Conservation (phyloP, 2,113 vertebrate genomes). For the Perca schrenkii region DNA sequence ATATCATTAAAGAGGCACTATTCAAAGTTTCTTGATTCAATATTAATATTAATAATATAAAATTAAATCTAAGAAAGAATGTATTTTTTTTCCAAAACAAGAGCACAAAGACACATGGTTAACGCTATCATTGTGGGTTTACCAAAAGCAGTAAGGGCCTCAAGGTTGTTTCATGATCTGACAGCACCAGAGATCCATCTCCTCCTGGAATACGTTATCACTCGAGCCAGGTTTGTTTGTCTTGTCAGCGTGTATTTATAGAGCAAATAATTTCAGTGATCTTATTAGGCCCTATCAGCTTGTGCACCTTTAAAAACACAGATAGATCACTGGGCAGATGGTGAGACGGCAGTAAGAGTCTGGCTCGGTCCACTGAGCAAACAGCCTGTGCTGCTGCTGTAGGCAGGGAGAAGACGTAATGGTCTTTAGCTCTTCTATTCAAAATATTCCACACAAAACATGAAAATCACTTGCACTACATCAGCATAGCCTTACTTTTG, state of each 20-base stretch:
- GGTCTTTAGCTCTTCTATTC: slow-evolving; percentile 18
- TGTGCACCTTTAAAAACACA: slow-evolving; percentile 72
- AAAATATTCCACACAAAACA: slow-evolving; percentile 25
- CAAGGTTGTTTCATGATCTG: slow-evolving; percentile 29
- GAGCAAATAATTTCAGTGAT: slow-evolving; percentile 65
- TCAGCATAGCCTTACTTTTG: slow-evolving; percentile 1
- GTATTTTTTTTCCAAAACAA: slow-evolving; percentile 28
- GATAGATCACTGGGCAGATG: slow-evolving; percentile 69
- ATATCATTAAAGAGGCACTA: slow-evolving; percentile 4
- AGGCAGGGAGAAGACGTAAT: slow-evolving; percentile 36
- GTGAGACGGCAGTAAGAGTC: slow-evolving; percentile 26
- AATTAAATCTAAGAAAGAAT: slow-evolving; percentile 16
- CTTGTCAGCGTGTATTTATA: slow-evolving; percentile 73
- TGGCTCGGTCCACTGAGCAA: slow-evolving; percentile 62
- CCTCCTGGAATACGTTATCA: slow-evolving; percentile 24
- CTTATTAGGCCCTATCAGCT: slow-evolving; percentile 66
- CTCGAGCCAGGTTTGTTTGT: slow-evolving; percentile 56
- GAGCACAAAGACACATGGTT: slow-evolving; percentile 20
- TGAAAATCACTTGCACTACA: neutral
- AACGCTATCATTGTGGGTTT: slow-evolving; percentile 19
- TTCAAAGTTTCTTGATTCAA: neutral
- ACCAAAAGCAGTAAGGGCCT: slow-evolving; percentile 22
- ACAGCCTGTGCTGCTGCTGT: slow-evolving; percentile 51
- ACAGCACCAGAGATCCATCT: slow-evolving; percentile 40
- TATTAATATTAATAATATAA: too few species aligned